Percentiles rank a stretch among this genome's conserved stretches.
phyloP scores from a whole-genome alignment of 2,113 vertebrate species.

The Atrichornis clamosus region DNA sequence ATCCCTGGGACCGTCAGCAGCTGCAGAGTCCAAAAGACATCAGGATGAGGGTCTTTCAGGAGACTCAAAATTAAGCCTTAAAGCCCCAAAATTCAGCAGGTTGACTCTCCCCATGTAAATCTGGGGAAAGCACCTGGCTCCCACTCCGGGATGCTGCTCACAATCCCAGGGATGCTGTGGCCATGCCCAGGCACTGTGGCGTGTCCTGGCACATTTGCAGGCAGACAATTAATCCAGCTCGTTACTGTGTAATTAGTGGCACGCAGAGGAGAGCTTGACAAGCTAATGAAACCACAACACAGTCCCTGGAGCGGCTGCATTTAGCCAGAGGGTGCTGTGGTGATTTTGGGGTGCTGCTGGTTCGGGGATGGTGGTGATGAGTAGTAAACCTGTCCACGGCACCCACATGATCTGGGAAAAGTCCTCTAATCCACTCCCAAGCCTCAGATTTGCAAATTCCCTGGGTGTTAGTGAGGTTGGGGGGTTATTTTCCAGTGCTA shows the following conservation, averaged over 20 bases:
- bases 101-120: background rate
- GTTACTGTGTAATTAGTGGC: conserved; percentile 6
- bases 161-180: background rate
- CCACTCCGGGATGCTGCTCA: background rate
- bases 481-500: background rate
- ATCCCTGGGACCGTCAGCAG: background rate
- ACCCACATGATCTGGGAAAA: fast-evolving
- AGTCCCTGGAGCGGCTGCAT: background rate
- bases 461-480: background rate
- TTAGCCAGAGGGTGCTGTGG: background rate
- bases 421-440: background rate
- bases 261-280: background rate
- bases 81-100: background rate
- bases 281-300: background rate
- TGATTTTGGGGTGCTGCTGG: background rate
- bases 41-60: background rate
- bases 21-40: background rate
- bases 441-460: background rate
- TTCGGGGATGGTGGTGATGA: fast-evolving
- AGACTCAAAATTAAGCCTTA: background rate
- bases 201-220: background rate
- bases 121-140: background rate
- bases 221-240: background rate
- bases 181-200: background rate
- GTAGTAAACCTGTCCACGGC: background rate